Evolutionary conservation across 64 coral and sea anemone genomes (phyloP), one percentile per base, ranked within the genome.

Genomic region (Montipora sp.): DNA sequence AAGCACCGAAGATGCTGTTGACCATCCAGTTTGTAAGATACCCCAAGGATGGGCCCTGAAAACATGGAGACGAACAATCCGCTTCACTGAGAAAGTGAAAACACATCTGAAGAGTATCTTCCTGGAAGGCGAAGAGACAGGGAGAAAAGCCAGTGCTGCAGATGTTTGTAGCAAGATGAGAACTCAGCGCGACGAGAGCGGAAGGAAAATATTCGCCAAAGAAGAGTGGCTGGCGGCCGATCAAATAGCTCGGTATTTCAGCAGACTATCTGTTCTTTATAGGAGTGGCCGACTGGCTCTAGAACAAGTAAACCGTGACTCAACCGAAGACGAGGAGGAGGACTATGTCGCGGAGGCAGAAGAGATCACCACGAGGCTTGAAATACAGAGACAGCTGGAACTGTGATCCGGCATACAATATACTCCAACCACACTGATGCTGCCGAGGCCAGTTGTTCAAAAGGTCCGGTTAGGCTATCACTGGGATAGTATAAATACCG

Each of bases 51-150:
- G 76, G 77, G 88, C 88, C 1, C 20, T 80, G 47, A 80, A 80
- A 68, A 92, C 66, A 85, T 69, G 47, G 18, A 18, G 73, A 12
- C 84, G 6, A 20, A 12, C 53, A 51, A 84, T n/a, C 15, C 59
- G 90, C 4, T 84, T 92, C 76, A 75, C 90, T 16, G 90, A 85
- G 16, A 45, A 77, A 8, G 80, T 92, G n/a, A 84, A 75, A 27
- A 44, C 48, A 19, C 58, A 92, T 76, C 70, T 92, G 46, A 67
- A 83, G 8, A 75, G 49, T 16, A 46, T 82, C 69, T 85, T 84
- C 71, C 21, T 92, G 7, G 70, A 92, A 84, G 90, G 80, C 1
- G 90, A 92, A 43, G 79, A 92, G 8, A 83, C 90, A 11, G 90
- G 69, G 55, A 85, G 20, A n/a, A 92, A 92, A 47, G 48, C 46